Percentiles rank a stretch among this genome's conserved stretches.
These are phyloP conservation scores for Hoplodrina ambigua DNA, from an alignment of 2,888 invertebrate genomes.

Conservation along the genomic window DNA sequence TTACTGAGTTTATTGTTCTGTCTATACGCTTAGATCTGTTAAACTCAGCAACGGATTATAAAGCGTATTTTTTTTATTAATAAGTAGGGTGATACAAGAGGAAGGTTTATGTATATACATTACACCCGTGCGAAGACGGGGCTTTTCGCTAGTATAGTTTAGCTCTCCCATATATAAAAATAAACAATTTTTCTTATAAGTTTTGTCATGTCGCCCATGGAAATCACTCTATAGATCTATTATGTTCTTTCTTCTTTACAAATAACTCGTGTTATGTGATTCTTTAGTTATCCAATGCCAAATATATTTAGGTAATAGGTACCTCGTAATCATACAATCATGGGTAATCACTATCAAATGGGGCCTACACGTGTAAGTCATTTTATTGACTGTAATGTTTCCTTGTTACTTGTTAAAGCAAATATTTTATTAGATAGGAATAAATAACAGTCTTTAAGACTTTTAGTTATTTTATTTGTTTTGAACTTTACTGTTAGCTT, in stretches of 20 bases:
- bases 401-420: not conserved
- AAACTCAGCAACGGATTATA: too few species aligned
- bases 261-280: not conserved
- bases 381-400: not conserved
- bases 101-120: too few species aligned
- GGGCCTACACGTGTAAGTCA: conserved; percentile 30
- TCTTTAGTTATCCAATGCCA: conserved; percentile 4
- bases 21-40: too few species aligned
- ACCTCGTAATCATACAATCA: conserved; percentile 14
- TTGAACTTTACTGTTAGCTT: not conserved
- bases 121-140: too few species aligned
- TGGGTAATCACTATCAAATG: not conserved
- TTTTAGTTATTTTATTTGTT: not conserved
- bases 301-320: conserved; percentile 2
- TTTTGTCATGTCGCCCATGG: not conserved
- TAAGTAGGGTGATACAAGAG: too few species aligned
- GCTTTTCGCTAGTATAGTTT: too few species aligned
- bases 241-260: not conserved
- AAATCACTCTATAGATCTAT: not conserved
- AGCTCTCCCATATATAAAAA: not conserved
- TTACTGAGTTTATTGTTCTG: conserved; percentile 16
- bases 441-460: not conserved
- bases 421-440: not conserved
- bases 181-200: not conserved
- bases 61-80: too few species aligned